Percentiles rank a stretch among this genome's conserved stretches.
Conservation (phyloP, 2,888 invertebrate species). For the Stramonita haemastoma region DNA sequence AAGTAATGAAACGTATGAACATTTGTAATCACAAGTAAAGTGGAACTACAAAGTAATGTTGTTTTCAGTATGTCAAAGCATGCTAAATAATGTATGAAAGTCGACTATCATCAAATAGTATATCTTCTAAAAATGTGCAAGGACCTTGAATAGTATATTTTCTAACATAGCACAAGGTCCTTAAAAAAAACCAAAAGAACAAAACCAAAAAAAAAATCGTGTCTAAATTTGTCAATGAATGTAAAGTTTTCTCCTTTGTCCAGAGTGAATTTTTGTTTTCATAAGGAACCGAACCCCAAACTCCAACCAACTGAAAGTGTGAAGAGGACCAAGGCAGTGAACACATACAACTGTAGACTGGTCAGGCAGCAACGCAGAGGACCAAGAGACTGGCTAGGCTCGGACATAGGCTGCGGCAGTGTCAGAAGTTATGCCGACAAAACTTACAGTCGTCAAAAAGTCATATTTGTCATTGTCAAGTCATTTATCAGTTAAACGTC, state of each 20-base stretch:
- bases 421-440: neutral
- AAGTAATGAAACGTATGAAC: no score
- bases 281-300: slow-evolving; percentile 10
- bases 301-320: slow-evolving; percentile 8
- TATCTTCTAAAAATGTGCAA: no score
- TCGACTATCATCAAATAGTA: no score
- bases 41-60: no score
- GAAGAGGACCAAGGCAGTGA: neutral
- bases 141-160: no score
- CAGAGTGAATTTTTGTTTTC: neutral
- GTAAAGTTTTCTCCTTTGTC: neutral
- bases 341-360: slow-evolving; percentile 8
- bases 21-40: no score
- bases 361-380: neutral
- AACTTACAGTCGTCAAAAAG: slow-evolving; percentile 1
- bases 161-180: no score
- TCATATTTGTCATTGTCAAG: neutral
- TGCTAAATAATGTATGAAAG: no score
- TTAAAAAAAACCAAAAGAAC: no score
- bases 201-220: no score
- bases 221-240: neutral
- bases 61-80: no score
- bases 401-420: neutral
- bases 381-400: neutral
- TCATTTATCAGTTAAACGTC: neutral